Evolutionary conservation across 2,888 invertebrate genomes (phyloP), one percentile per base, ranked within the genome.

Genomic region (Linnaemya vulpina): DNA sequence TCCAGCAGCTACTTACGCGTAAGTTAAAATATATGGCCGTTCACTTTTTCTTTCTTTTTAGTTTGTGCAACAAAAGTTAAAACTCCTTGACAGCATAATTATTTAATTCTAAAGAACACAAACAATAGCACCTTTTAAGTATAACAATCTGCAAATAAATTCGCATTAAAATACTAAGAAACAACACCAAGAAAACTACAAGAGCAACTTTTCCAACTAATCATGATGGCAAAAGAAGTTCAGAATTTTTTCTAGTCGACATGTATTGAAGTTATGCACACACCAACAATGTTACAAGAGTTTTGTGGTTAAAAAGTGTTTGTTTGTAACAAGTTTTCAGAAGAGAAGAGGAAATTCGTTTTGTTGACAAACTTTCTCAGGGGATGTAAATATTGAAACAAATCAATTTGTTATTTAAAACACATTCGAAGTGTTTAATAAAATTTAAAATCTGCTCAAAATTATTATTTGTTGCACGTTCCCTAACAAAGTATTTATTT

Each of bases 71-170:
- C 40, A 51, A 63, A 75, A 51, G 38, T 78, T 76, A 60, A 60
- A 43, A 40, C 51, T 70, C 30, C 70, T 51, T 62, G 70, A 70
- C 70, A 78, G 68, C 51, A 70, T 78, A 78, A 70, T 78, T 78
- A 78, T 78, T 78, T 78, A 30, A 51, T 51, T 68, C 60, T 43
- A 20, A 62, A 60, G 22, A 63, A 58, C 7, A 35, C 17, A 30
- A 40, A 53, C 11, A 17, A 15, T 51, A 78, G 68, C 62, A 70
- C 62, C 70, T 78, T 68, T 58, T 70, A 51, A 49, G 17, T 68
- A 38, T 60, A 60, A 68, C 68, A 62, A 35, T 40, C 51, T 70
- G 13, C 9, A 68, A 78, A 62, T 78, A 78, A 70, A 53, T 62
- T 78, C 40, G 4, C 38, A 49, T 60, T 46, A 51, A 60, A 60